Conservation (phyloP, 2,113 vertebrate species). For the Pionites leucogaster region DNA sequence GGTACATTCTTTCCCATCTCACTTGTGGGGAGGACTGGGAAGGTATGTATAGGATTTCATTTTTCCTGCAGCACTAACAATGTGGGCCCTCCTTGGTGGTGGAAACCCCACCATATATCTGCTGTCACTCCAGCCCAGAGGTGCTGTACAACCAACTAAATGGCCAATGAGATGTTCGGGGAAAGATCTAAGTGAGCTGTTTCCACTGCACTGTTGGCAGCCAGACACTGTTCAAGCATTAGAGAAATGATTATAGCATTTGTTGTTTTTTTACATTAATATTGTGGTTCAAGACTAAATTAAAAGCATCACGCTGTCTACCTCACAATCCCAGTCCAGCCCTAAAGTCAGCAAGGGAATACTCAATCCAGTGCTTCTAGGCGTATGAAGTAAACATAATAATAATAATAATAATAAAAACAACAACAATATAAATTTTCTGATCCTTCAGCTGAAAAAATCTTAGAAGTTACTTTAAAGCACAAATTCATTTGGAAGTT, state of each 20-base stretch:
- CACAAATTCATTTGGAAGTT: background rate
- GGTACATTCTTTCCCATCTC: background rate
- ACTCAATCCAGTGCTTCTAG: background rate
- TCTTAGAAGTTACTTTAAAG: background rate
- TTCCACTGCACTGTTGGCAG: background rate
- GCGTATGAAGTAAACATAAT: background rate
- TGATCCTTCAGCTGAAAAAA: background rate
- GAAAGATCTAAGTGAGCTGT: background rate
- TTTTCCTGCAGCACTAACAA: background rate
- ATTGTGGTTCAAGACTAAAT: background rate
- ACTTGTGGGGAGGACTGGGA: background rate
- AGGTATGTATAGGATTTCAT: background rate
- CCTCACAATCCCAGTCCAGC: background rate
- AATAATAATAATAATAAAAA: background rate
- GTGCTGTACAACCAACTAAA: background rate
- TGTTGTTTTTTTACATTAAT: background rate
- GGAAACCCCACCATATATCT: background rate
- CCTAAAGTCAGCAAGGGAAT: background rate
- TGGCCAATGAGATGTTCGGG: background rate
- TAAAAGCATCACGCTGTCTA: background rate
- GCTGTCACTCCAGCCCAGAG: background rate
- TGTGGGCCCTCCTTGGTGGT: background rate
- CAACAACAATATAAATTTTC: background rate
- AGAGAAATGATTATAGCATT: background rate
- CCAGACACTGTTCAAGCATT: background rate